Evolutionary conservation across 2,888 invertebrate species (phyloP).

Genomic region (Ganaspis brasiliensis): DNA sequence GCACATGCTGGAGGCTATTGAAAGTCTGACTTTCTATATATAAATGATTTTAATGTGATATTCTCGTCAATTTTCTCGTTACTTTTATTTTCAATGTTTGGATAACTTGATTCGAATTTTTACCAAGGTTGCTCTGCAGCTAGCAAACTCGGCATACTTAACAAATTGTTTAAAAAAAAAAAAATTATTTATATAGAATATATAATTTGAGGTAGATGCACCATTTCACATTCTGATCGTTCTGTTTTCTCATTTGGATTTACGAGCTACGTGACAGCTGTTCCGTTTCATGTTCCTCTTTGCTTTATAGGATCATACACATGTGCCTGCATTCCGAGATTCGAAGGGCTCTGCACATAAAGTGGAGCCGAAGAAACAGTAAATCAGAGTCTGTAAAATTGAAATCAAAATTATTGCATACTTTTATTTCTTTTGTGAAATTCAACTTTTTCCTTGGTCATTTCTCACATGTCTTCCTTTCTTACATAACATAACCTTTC

Average conservation of each 20-base stretch:
- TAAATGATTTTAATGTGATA: not conserved
- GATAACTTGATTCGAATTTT: no score
- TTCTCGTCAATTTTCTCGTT: not conserved
- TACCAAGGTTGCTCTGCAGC: no score
- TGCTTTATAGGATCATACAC: constrained; percentile 40
- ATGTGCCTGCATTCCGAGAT: constrained; percentile 33
- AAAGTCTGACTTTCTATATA: not conserved
- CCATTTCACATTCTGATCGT: constrained; percentile 47
- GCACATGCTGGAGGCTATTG: not conserved
- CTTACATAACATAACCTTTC: not conserved
- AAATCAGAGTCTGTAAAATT: constrained; percentile 33
- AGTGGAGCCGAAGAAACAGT: constrained; percentile 38
- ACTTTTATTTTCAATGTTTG: not conserved
- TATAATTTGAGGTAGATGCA: constrained; percentile 25
- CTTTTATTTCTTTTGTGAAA: constrained; percentile 22
- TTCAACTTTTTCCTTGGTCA: not conserved
- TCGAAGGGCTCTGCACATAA: constrained; percentile 36
- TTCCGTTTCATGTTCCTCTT: constrained; percentile 48
- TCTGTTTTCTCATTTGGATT: constrained; percentile 55
- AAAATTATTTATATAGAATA: constrained; percentile 21
- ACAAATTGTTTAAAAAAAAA: no score
- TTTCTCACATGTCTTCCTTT: not conserved
- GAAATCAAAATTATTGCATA: constrained; percentile 36
- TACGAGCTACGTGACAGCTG: constrained; percentile 61
- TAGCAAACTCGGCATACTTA: no score